Base-by-base conservation (phyloP, 2,797 vertebrate species). In the Ciconia nigra region DNA sequence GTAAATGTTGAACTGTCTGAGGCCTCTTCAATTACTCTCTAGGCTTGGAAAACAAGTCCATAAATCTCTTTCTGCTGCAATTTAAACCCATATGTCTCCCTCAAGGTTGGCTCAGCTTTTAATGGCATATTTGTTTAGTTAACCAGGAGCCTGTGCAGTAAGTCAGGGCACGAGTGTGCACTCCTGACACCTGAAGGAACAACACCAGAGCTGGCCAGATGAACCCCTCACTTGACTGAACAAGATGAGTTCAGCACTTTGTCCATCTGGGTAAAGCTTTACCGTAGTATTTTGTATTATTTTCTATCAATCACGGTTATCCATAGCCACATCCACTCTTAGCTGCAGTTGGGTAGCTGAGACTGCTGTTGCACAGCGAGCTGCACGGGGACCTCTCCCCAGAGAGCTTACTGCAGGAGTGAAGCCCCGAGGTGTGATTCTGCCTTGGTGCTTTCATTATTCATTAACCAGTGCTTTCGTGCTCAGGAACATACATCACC, bases 371-470 rank as follows among this genome's bases (percentile, higher is more conserved):
- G 72, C 37, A 13, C 52, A 10, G 66, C 10, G 51, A 83, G 72
- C 46, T 25, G 13, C 67, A 17, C 0, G 4, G 91, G 61, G 52
- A 81, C 62, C 44, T 65, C 26, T 92, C 57, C 78, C 84, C 62
- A 31, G 84, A 22, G 83, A 89, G 52, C 67, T 41, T 5, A 5
- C 51, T 44, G 81, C 72, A 54, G 92, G 72, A 94, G 87, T 1
- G 18, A 11, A 85, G 90, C 89, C 86, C 78, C 11, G 65, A 55
- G 91, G 88, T 73, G 80, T 1, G 62, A 49, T 52, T 84, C 90
- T 93, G 89, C 87, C 20, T 9, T 31, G 67, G 29, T 66, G 78
- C 95, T 89, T 96, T 76, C 78, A 81, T 94, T 91, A 97, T 94
- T 93, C 85, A 93, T 95, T 84, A 96, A 59, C 49, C 84, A 74